A percentile compares a stretch with the other conserved stretches of the same genome.
Conservation (phyloP, 2,888 invertebrate species). For the Tipula unca region DNA sequence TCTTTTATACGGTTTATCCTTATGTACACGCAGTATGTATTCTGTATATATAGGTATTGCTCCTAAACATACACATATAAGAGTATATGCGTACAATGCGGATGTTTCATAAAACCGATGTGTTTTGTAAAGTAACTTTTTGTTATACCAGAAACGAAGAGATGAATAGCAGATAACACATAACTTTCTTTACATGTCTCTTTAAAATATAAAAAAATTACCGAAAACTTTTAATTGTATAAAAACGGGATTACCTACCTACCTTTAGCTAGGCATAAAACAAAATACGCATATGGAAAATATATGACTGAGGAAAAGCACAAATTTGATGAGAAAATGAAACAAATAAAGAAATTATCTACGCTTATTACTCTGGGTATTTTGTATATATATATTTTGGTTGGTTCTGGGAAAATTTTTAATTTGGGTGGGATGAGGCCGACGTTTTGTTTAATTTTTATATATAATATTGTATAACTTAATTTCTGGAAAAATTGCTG, state of each 20-base stretch:
- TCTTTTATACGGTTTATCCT: not conserved
- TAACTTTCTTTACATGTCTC: not conserved
- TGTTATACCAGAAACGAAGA: not conserved
- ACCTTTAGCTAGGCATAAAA: not conserved
- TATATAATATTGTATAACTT: not conserved
- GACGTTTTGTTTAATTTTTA: not conserved
- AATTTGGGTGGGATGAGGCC: not conserved
- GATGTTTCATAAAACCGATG: not conserved
- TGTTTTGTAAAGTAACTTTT: not conserved
- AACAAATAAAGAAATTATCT: not conserved
- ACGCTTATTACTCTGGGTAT: no score
- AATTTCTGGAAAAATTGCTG: not conserved
- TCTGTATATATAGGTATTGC: not conserved
- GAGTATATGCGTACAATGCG: not conserved
- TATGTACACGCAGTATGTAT: not conserved
- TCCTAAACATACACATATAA: not conserved
- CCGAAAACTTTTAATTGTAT: not conserved
- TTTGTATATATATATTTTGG: no score
- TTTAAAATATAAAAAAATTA: not conserved
- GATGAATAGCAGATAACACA: not conserved
- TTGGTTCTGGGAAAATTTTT: not conserved
- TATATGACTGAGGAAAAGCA: not conserved
- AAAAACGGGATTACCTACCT: not conserved
- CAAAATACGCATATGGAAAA: not conserved
- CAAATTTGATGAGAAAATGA: not conserved